Evolutionary conservation across 2,113 vertebrate genomes (phyloP), one percentile per base, ranked within the genome.

Genomic region (Jacana jacana): DNA sequence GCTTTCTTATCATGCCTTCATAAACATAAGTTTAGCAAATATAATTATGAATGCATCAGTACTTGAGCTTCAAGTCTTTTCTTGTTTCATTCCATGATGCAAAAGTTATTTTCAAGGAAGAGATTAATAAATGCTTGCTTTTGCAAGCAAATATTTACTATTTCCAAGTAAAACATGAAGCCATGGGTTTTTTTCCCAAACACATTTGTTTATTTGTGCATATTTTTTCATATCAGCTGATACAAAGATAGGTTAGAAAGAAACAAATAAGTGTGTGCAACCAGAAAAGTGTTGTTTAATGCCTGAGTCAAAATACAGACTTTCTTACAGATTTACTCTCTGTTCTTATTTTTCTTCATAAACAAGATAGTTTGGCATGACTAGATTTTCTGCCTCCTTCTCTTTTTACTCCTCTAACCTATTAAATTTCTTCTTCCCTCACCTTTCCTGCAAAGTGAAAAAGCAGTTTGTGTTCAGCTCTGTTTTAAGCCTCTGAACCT

Each of bases 401-500:
- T 91, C 58, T 54, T 39, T 70, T 35, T 76, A 22, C 24, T 7
- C 17, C 28, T 83, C 88, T 87, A n/a, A 92, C 85, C 23, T 79
- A 83, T 75, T 57, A 52, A n/a, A 63, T 68, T 82, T 89, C 48
- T 48, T 78, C 48, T 58, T 93, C 92, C 73, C 78, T 89, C 88
- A 69, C 83, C 77, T 92, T 95, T 48, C 68, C 75, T 4, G 18
- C 30, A 37, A 79, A 87, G 18, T 44, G 64, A 94, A 89, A 73
- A 55, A 75, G 51, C 22, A 54, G 80, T 92, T 89, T 86, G 55
- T 92, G 60, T 84, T 93, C 44, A 60, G 58, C 31, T 79, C 64
- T 81, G 14, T 39, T 94, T 92, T 86, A 88, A 95, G 25, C 52
- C 69, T 93, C 90, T 86, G 92, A 94, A 82, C 57, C 17, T 58